Conservation (phyloP, 2,888 invertebrate genomes). For the Drosophila borborema region DNA sequence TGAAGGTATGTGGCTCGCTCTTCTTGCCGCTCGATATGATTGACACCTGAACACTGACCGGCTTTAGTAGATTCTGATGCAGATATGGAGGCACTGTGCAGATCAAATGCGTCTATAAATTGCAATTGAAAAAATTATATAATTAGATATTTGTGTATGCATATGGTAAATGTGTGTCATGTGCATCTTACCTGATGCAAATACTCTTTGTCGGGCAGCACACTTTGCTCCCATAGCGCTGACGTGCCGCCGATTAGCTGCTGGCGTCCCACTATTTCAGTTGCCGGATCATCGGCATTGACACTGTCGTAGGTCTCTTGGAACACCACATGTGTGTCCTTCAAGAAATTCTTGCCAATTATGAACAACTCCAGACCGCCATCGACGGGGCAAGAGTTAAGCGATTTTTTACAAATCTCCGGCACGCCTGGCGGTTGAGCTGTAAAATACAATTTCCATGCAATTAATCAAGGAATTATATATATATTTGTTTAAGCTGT, state of each 20-base stretch:
- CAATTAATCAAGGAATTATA: too few relatives aligned
- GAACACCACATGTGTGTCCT: constrained; percentile 94
- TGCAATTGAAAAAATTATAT: too few relatives aligned
- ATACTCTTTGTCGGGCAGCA: constrained; percentile 95
- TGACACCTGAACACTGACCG: constrained; percentile 91
- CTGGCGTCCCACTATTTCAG: constrained; percentile 79
- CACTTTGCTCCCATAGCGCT: constrained; percentile 90
- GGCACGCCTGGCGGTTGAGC: constrained; percentile 97
- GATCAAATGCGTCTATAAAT: constrained; percentile 91
- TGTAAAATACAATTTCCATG: constrained; percentile 79
- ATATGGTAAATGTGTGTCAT: neutral
- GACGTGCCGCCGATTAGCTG: constrained; percentile 86
- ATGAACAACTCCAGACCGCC: constrained; percentile 95
- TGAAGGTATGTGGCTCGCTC: constrained; percentile 93
- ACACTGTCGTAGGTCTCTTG: constrained; percentile 82
- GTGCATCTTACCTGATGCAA: constrained; percentile 89
- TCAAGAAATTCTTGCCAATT: constrained; percentile 95
- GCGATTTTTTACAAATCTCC: constrained; percentile 95
- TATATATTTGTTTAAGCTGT: too few relatives aligned
- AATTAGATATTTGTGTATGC: too few relatives aligned
- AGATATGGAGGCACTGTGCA: constrained; percentile 93
- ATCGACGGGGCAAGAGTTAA: constrained; percentile 91
- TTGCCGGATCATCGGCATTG: constrained; percentile 65
- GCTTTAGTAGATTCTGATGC: constrained; percentile 88
- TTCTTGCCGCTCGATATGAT: constrained; percentile 94